Evolutionary conservation across 2,113 vertebrate species (phyloP).

Genomic region (Bubo scandiacus): DNA sequence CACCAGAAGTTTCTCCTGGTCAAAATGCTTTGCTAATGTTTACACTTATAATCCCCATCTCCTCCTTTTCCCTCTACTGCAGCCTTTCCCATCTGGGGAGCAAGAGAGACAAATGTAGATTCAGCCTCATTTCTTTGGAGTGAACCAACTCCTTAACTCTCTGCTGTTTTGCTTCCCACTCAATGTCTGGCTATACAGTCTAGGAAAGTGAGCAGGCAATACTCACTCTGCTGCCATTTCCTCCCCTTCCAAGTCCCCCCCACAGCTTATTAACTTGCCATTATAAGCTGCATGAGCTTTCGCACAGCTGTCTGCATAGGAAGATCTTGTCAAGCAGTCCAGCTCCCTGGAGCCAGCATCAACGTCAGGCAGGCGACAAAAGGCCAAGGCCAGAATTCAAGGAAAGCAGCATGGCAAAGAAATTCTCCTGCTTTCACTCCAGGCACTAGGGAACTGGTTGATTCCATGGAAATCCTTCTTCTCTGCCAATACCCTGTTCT

Average conservation of each 20-base stretch:
- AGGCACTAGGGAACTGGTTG: neutral
- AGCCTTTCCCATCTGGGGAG: neutral
- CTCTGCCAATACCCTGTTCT: neutral
- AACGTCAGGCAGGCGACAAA: neutral
- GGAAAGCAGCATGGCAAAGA: neutral
- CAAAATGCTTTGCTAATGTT: neutral
- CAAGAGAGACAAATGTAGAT: neutral
- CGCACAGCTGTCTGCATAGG: neutral
- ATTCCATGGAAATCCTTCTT: slow-evolving; percentile 11
- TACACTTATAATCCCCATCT: neutral
- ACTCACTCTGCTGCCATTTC: neutral
- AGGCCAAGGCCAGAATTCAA: neutral
- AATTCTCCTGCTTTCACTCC: neutral
- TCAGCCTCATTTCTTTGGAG: neutral
- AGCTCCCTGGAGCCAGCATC: neutral
- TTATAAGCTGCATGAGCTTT: neutral
- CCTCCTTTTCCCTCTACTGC: neutral
- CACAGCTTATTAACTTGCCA: neutral
- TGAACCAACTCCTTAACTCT: slow-evolving; percentile 12
- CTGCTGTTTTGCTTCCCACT: slow-evolving; percentile 12
- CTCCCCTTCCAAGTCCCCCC: neutral
- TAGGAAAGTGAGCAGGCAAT: neutral
- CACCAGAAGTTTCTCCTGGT: neutral
- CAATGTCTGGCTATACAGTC: neutral
- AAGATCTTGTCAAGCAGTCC: slow-evolving; percentile 6